A percentile compares a stretch with the other conserved stretches of the same genome.
phyloP scores from a whole-genome alignment of 2,113 vertebrate genomes.

The Ctenodactylus gundi region DNA sequence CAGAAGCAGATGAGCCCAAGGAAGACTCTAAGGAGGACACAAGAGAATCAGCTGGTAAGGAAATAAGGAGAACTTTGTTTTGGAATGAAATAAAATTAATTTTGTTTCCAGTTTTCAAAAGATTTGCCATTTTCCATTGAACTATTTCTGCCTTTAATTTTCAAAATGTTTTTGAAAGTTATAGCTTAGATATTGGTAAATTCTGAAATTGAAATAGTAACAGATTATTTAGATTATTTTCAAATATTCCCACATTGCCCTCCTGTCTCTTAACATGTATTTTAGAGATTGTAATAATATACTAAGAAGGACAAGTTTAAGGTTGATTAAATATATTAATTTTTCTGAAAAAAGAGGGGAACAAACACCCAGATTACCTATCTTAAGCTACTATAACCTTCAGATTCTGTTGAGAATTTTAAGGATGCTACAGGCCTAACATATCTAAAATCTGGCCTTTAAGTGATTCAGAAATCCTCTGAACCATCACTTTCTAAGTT shows the following conservation, averaged over 20 bases:
- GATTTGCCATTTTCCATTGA: background rate
- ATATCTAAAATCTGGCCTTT: background rate
- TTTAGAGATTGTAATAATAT: background rate
- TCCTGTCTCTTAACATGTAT: background rate
- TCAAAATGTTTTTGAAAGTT: background rate
- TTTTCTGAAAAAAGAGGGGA: background rate
- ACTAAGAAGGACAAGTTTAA: background rate
- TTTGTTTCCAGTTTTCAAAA: conserved; percentile 32
- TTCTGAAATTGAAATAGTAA: background rate
- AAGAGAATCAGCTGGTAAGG: conserved; percentile 86
- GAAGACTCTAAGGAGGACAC: conserved; percentile 94
- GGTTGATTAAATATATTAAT: background rate
- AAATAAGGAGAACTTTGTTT: background rate
- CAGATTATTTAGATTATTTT: background rate
- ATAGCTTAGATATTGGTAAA: conserved; percentile 13
- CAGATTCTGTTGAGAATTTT: background rate
- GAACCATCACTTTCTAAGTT: background rate
- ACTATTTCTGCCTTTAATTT: conserved; percentile 1
- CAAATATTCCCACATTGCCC: background rate
- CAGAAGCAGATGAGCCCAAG: conserved; percentile 92
- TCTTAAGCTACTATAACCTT: background rate
- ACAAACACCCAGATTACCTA: background rate
- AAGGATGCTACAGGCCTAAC: background rate
- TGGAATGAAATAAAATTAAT: background rate
- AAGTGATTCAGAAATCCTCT: background rate